Evolutionary conservation across 2,113 vertebrate genomes (phyloP).

Genomic region (Myrmecophaga tridactyla): DNA sequence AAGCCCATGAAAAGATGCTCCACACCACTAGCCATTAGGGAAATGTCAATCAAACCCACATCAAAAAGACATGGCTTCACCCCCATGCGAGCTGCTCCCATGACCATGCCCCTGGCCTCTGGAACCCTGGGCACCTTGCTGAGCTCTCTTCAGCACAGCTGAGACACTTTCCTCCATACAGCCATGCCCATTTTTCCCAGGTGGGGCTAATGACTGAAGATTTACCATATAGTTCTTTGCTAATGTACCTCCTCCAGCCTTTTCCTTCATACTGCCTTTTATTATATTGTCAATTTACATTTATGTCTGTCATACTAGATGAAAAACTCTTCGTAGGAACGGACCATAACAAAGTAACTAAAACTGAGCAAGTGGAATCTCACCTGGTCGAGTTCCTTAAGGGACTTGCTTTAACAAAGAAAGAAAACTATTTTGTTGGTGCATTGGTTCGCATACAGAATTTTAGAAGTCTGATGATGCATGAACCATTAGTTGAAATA

Average conservation of each 20-base stretch:
- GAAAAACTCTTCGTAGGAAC: background rate
- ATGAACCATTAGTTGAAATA: too few species aligned
- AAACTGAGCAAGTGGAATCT: accelerated
- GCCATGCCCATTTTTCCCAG: accelerated
- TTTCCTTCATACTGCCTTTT: background rate
- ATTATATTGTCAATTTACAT: accelerated
- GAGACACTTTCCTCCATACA: accelerated
- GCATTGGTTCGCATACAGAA: accelerated
- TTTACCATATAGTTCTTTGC: accelerated
- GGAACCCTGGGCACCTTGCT: accelerated
- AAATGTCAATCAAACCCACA: too few species aligned
- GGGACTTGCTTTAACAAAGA: background rate
- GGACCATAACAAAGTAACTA: background rate
- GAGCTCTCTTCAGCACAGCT: too few species aligned
- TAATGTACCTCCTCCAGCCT: accelerated
- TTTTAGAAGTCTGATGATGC: background rate
- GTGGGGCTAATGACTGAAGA: accelerated
- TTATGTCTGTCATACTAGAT: accelerated
- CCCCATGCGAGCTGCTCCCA: too few species aligned
- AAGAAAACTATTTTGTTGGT: too few species aligned
- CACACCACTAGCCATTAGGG: too few species aligned
- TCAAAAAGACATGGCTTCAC: too few species aligned
- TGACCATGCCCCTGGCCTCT: background rate
- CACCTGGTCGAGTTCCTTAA: background rate
- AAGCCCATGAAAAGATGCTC: too few species aligned